phyloP scores from a whole-genome alignment of 30 jellyfish, hydroid and myxozoan genomes.

The Catostylus mosaicus region DNA sequence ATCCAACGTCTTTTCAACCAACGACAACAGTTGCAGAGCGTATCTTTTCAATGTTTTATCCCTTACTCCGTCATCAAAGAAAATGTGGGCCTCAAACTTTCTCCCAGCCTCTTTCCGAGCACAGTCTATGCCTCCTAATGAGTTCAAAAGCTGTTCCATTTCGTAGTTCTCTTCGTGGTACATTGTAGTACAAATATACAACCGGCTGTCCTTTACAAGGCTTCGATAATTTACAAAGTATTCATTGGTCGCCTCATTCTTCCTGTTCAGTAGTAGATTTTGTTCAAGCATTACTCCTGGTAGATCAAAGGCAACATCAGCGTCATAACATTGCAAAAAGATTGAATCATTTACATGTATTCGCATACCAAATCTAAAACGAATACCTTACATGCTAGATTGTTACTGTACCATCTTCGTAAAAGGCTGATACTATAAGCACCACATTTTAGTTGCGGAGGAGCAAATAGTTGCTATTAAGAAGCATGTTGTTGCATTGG shows the following conservation, averaged over 20 bases:
- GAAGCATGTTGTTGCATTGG: too few species aligned
- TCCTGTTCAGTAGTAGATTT: constrained; percentile 79
- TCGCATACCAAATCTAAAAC: too few species aligned
- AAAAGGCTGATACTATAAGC: too few species aligned
- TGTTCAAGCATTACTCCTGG: constrained; percentile 89
- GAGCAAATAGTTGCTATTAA: too few species aligned
- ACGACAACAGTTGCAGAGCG: constrained; percentile 85
- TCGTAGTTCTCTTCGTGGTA: constrained; percentile 94
- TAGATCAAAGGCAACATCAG: not conserved
- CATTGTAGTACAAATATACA: constrained; percentile 95
- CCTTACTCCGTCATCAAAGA: constrained; percentile 95
- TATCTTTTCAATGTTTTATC: constrained; percentile 79
- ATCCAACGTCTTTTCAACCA: constrained; percentile 71
- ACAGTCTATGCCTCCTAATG: constrained; percentile 90
- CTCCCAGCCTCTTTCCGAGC: constrained; percentile 88
- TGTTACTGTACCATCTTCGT: too few species aligned
- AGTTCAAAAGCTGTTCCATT: constrained; percentile 85
- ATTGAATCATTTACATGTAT: too few species aligned
- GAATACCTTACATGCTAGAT: too few species aligned
- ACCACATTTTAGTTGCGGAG: too few species aligned
- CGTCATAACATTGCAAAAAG: too few species aligned
- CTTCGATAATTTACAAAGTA: constrained; percentile 82
- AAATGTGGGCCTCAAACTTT: constrained; percentile 81
- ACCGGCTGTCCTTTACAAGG: constrained; percentile 75
- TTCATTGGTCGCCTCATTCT: constrained; percentile 91